Base-by-base conservation (phyloP, 2,888 invertebrate genomes). In the Mechanitis mazaeus region DNA sequence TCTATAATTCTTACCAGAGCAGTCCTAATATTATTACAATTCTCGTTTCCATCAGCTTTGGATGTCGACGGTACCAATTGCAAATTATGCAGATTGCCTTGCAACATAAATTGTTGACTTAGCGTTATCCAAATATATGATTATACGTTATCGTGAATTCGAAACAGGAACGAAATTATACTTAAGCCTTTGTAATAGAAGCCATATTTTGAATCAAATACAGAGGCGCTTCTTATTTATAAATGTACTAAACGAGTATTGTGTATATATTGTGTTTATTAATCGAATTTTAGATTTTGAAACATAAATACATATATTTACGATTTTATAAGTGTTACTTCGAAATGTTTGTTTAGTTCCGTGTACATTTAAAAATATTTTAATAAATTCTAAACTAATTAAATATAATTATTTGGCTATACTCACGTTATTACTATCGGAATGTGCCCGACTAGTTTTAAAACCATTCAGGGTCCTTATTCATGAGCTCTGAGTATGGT, bases 21-120 rank as follows among this genome's bases (percentile, higher is more conserved):
- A 20, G 20, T 28, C 3, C 3, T 20, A 12, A 20, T 35, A 5
- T 3, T 35, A 35, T 7, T 42, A 31, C 31, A 7, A 50, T 31
- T 50, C 67, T 63, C 63, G 64, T 64, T 59, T 64, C 64, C 65
- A 64, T 55, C 63, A 64, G 57, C 56, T 59, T 57, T 58, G 63
- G 63, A 64, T 62, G 58, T 68, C 64, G 56, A 59, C 64, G 67
- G 68, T 74, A 77, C 79, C 78, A 75, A 72, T 74, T 75, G 74
- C 75, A 75, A 76, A 78, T 80, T 79, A 80, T 80, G 80, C 69
- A 74, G 73, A 79, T 75, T 57, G 62, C 56, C 45, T 61, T 57
- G 61, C 61, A 64, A 68, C 68, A 63, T 71, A 69, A 72, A 71
- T 68, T 74, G 78, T 75, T 75, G 76, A 76, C 68, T 74, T 70